A percentile compares a stretch with the other conserved stretches of the same genome.
Conservation (phyloP, 1,140 invertebrate genomes). For the Tetraneura akinire region DNA sequence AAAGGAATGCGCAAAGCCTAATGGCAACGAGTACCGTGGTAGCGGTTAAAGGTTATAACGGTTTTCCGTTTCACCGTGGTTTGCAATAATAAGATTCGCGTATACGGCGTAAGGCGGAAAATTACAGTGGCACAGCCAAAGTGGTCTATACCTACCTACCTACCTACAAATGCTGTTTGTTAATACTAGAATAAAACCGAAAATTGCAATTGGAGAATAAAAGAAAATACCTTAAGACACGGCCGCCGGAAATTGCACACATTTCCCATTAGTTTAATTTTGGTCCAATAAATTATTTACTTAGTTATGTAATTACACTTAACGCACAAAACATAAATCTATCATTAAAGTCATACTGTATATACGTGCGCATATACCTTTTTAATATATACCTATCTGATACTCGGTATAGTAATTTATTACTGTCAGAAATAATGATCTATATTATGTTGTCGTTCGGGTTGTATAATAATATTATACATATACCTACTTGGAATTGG, state of each 20-base stretch:
- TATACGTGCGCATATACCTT: too few relatives aligned
- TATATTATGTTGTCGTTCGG: too few relatives aligned
- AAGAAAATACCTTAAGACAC: not conserved
- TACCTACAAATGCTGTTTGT: too few relatives aligned
- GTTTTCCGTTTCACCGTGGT: not conserved
- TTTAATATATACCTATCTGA: too few relatives aligned
- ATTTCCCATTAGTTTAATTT: not conserved
- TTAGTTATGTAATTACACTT: not conserved
- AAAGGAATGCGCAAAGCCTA: not conserved
- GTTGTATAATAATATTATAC: too few relatives aligned
- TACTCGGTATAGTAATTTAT: too few relatives aligned
- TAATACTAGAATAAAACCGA: constrained; percentile 15
- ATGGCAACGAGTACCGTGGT: not conserved
- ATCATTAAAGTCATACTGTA: not conserved
- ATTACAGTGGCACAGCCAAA: not conserved
- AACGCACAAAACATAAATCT: not conserved
- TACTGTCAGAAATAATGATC: too few relatives aligned
- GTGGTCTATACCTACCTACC: too few relatives aligned
- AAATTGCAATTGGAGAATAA: constrained; percentile 16
- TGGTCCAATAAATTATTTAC: not conserved
- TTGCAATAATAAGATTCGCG: not conserved
- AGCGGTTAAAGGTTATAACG: not conserved
- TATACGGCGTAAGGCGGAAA: constrained; percentile 1
- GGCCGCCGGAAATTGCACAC: not conserved
- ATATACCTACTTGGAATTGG: too few relatives aligned